Evolutionary conservation across 1,140 invertebrate species (phyloP).

Genomic region (Cataglyphis hispanica): DNA sequence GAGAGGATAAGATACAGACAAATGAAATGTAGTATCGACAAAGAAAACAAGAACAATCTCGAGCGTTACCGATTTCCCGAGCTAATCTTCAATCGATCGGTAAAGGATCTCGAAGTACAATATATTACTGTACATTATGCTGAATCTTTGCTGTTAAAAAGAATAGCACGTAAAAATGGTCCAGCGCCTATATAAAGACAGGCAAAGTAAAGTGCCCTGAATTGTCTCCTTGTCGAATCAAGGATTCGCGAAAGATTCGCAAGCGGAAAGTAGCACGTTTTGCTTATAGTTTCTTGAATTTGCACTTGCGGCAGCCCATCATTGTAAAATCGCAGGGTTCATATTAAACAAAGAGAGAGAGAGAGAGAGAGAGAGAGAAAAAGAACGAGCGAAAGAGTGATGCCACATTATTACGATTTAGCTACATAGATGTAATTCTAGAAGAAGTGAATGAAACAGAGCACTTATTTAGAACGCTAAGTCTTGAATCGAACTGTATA

Average conservation of each 20-base stretch:
- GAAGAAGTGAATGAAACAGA: conserved; percentile 60
- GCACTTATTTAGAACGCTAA: conserved; percentile 73
- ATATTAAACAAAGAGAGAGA: conserved; percentile 59
- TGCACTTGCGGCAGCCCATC: conserved; percentile 44
- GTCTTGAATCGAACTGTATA: conserved; percentile 74
- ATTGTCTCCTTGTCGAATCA: conserved; percentile 72
- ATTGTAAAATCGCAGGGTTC: conserved; percentile 57
- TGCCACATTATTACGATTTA: conserved; percentile 76
- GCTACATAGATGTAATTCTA: conserved; percentile 76
- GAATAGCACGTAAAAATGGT: conserved; percentile 70
- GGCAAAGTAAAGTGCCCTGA: conserved; percentile 77
- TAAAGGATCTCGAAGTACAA: conserved; percentile 77
- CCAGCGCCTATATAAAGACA: conserved; percentile 75
- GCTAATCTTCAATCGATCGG: conserved; percentile 60
- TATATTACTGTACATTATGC: conserved; percentile 78
- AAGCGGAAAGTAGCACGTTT: conserved; percentile 62
- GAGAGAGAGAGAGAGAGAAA: conserved; percentile 58
- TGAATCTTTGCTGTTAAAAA: conserved; percentile 74
- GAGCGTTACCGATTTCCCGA: conserved; percentile 68
- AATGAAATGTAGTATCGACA: conserved; percentile 38
- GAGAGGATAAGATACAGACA: conserved; percentile 57
- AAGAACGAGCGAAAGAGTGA: conserved; percentile 65
- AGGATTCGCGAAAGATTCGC: conserved; percentile 64
- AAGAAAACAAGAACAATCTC: conserved; percentile 67
- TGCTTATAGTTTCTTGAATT: conserved; percentile 69